Base-by-base conservation (phyloP, 2,797 vertebrate species). In the Odontamblyopus lacepedii region DNA sequence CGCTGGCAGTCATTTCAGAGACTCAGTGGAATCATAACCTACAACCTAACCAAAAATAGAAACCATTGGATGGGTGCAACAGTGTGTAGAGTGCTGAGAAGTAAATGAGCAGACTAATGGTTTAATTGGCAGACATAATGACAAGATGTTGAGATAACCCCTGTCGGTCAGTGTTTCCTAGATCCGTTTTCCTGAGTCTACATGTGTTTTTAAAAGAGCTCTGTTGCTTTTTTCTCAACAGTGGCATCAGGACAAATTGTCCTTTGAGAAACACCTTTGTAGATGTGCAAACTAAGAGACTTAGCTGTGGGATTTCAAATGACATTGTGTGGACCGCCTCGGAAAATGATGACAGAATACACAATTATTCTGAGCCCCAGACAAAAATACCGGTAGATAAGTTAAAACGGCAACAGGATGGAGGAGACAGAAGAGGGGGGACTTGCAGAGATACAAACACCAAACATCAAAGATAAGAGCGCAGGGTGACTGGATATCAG, bases 191-290 rank as follows among this genome's bases (percentile, higher is more conserved):
- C 41, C 41, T 18, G 59, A 15, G 29, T 16, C 15, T 53, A 53
- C 18, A 53, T 1, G 1, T 29, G 32, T 83, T 78, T 85, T 83
- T 80, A 82, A 85, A 80, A 77, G 23, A 83, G 74, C 76, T 78
- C 61, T 76, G 84, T 81, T 67, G 67, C 78, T 78, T 81, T 79
- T 73, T 76, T 85, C 71, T 63, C 83, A 78, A 86, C 83, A 84
- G 78, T 68, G 69, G 67, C 85, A 83, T 86, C 72, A 71, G 76
- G 83, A 76, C 72, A 86, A 88, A 85, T 88, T 75, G 78, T 83
- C 83, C 77, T 71, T 72, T 71, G 83, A 83, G 76, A 81, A n/a
- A 66, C 44, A 66, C 44, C 12, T 4, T 3, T 5, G 18, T 9
- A 4, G 30, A 67, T 51, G 50, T 67, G 63, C 50, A 62, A 27